Evolutionary conservation across 2,888 invertebrate species (phyloP), one percentile per base, ranked within the genome.

Genomic region (Craniophora ligustri): DNA sequence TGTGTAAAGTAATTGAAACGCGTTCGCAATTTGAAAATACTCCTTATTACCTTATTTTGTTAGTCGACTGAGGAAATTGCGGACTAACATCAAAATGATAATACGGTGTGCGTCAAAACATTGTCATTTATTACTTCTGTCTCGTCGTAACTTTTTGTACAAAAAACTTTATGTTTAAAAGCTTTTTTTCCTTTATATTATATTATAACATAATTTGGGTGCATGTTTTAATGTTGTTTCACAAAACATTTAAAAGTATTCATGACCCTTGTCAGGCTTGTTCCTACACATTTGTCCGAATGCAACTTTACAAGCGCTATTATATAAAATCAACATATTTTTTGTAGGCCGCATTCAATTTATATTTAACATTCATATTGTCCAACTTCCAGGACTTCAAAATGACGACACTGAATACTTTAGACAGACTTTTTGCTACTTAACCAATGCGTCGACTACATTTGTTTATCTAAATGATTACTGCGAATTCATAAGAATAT

Each of bases 191-290:
- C 55, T 49, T n/a, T n/a, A n/a, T n/a, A n/a, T n/a, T 34, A 47
- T 48, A 72, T 73, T 72, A 68, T 67, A 76, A 77, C 75, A 81
- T 83, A 79, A 87, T 82, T 79, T 82, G 75, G 71, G 70, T 74
- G 76, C 79, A 71, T 80, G 73, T 73, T 81, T 78, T 76, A 70
- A 67, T 73, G 75, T 76, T 81, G 79, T 81, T 83, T 75, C 66
- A 84, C 82, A 85, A 84, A 86, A 83, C 79, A 79, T 79, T 82
- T 78, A 76, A 81, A 78, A 72, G 72, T 64, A 72, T 61, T 72
- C 65, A 58, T 67, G 76, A 82, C 84, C 85, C 85, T 72, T 82
- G 85, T 86, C 85, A 85, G 68, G 71, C 67, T 55, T 76, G 55
- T 61, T 56, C 60, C 54, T 61, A 58, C 56, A 79, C 70, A 78